These are phyloP conservation scores for Catocala fraxini DNA, from an alignment of 2,888 invertebrate species.

Conservation along the genomic window DNA sequence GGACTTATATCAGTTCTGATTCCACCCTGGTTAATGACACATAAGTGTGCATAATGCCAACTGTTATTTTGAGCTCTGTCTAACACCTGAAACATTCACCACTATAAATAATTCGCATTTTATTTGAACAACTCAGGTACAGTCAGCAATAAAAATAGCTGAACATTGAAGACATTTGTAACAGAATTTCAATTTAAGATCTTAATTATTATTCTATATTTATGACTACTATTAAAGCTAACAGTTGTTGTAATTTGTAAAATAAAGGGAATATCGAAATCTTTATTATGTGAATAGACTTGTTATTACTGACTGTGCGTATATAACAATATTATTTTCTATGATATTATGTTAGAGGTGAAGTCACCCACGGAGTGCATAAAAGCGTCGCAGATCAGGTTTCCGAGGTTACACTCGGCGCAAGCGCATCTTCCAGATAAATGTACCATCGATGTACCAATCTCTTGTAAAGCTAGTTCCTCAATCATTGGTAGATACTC, in stretches of 20 bases:
- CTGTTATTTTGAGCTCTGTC: constrained; percentile 74
- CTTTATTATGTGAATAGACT: too few relatives aligned
- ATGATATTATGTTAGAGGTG: not conserved
- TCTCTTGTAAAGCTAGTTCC: constrained; percentile 79
- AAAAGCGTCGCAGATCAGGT: constrained; percentile 91
- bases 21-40: constrained; percentile 90
- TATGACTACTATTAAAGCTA: too few relatives aligned
- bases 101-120: too few relatives aligned
- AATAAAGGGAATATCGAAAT: too few relatives aligned
- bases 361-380: constrained; percentile 87
- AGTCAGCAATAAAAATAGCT: too few relatives aligned
- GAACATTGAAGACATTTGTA: too few relatives aligned
- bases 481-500: constrained; percentile 89
- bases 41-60: constrained; percentile 91
- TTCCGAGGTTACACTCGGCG: constrained; percentile 92
- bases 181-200: too few relatives aligned
- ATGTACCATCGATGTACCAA: constrained; percentile 88
- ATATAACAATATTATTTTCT: too few relatives aligned
- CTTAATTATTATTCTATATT: too few relatives aligned
- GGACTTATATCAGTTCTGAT: constrained; percentile 89
- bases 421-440: constrained; percentile 87
- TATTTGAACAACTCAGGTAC: too few relatives aligned
- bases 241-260: too few relatives aligned
- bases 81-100: constrained; percentile 72
- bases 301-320: too few relatives aligned